Percentiles rank a stretch among this genome's conserved stretches.
Evolutionary conservation across 2,888 invertebrate genomes (phyloP).

Genomic region (Gonocerus acuteangulatus): DNA sequence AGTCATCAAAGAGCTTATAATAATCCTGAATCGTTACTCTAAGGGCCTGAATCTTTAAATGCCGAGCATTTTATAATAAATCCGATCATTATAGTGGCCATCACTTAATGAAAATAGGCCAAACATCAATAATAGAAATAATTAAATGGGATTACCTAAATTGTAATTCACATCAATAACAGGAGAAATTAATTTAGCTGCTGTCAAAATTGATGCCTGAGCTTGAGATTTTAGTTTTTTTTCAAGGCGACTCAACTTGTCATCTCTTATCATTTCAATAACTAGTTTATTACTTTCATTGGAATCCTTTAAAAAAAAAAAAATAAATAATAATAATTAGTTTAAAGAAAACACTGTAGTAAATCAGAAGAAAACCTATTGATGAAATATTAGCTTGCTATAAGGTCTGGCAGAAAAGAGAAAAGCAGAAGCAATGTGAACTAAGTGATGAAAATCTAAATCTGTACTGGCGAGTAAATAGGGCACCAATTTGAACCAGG

Average conservation of each 20-base stretch:
- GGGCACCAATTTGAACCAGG: no score
- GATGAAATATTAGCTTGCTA: background rate
- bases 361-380: background rate
- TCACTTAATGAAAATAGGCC: no score
- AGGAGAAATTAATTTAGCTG: conserved; percentile 82
- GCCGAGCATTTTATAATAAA: no score
- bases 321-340: background rate
- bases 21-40: no score
- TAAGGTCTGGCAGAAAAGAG: no score
- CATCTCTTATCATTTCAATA: conserved; percentile 68
- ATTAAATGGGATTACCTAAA: conserved; percentile 51
- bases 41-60: no score
- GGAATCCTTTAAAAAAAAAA: conserved; percentile 38
- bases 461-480: no score
- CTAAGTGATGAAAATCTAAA: no score
- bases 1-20: no score
- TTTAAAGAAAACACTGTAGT: background rate
- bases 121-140: background rate
- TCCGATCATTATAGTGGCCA: no score
- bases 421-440: no score
- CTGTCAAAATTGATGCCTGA: conserved; percentile 73
- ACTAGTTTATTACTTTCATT: conserved; percentile 50
- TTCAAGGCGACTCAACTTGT: conserved; percentile 66
- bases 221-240: conserved; percentile 62
- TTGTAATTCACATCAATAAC: conserved; percentile 64